A percentile compares a stretch with the other conserved stretches of the same genome.
Conservation (phyloP, 2,113 vertebrate species). For the Cephalopholis sonnerati region DNA sequence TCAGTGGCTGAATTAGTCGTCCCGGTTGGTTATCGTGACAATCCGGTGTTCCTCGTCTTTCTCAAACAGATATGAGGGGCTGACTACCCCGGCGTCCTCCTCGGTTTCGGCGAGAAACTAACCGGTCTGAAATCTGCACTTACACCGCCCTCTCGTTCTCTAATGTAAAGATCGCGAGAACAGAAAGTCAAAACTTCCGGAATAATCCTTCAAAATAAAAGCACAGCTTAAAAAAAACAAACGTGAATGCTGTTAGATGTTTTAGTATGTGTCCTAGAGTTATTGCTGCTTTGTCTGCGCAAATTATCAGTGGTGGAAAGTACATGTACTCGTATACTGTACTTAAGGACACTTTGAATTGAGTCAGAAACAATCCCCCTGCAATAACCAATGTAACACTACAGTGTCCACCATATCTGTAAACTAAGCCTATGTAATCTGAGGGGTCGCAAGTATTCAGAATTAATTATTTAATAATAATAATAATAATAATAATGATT, state of each 20-base stretch:
- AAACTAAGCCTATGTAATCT: no score
- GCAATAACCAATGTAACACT: no score
- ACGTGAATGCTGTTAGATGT: no score
- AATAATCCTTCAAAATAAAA: conserved; percentile 52
- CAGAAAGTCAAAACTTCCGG: background rate
- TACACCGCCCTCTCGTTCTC: conserved; percentile 53
- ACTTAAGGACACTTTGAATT: no score
- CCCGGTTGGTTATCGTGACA: conserved; percentile 18
- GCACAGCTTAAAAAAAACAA: background rate
- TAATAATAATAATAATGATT: no score
- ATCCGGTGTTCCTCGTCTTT: conserved; percentile 22
- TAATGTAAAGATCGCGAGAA: background rate
- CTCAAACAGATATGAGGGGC: conserved; percentile 7
- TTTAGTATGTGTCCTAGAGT: background rate
- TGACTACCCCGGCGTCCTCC: conserved; percentile 58
- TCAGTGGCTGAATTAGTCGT: background rate
- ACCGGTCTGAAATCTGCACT: conserved; percentile 74
- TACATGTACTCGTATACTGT: background rate
- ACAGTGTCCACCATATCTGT: no score
- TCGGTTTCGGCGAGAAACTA: conserved; percentile 50
- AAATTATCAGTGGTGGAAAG: background rate
- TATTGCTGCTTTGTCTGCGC: background rate
- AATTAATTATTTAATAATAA: no score
- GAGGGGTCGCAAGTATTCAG: no score
- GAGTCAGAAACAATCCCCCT: no score